Base-by-base conservation (phyloP, 2,888 invertebrate genomes). In the Onchidella celtica region DNA sequence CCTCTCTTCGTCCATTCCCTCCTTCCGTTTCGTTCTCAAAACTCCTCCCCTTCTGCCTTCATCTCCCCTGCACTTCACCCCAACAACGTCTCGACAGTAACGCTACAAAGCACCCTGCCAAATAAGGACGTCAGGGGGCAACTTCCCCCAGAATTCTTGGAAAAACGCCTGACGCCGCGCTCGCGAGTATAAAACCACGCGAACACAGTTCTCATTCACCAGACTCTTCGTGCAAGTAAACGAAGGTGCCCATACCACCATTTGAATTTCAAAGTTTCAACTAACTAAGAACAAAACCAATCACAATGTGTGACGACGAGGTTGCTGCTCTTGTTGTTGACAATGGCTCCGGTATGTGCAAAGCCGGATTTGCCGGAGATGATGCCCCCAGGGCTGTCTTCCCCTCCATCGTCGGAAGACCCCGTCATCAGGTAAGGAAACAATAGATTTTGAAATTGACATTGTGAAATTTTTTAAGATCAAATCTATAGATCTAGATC, bases 251-350 rank as follows among this genome's bases (percentile, higher is more conserved):
- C 61, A 47, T 59, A 61, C 61, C 68, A 34, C 24, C 40, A 2
- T 34, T 61, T 0, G 2, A 69, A 57, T 14, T 55, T 40, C 29
- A 27, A 1, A 0, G 24, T 32, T 24, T 55, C 55, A 55, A 29
- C 32, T 14, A 9, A n/a, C n/a, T n/a, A n/a, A n/a, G n/a, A n/a
- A n/a, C n/a, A 1, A 11, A 55, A 76, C 61, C 17, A 6, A 59
- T 2, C 21, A 78, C 59, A 27, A 84, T 84, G 84, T 84, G 84
- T 61, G 84, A 84, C 84, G 84, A 84, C 73, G 84, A 84, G 38
- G 84, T 84, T 72, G 84, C 84, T 29, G 84, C 84, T 63, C 34
- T 84, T n/a, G 84, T 82, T n/a, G 73, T 82, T 72, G 98, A 86
- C 97, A 97, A n/a, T n/a, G n/a, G n/a, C n/a, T n/a, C n/a, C n/a